phyloP scores from a whole-genome alignment of 2,888 invertebrate species.

The Stenodera caucasica region DNA sequence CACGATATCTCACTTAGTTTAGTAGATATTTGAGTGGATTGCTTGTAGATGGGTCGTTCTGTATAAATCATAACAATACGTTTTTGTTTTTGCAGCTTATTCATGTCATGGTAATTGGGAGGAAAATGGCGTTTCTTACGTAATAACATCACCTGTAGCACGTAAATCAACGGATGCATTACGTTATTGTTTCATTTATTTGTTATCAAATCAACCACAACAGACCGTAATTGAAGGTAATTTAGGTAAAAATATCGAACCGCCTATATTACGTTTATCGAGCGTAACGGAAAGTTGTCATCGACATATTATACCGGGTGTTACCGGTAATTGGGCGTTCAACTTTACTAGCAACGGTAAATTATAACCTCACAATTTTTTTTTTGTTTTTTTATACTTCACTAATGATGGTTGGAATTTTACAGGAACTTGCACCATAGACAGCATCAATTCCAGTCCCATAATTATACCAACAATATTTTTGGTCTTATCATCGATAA shows the following conservation, averaged over 20 bases:
- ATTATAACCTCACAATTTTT: slow-evolving; percentile 20
- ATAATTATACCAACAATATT: slow-evolving; percentile 41
- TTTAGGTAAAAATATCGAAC: slow-evolving; percentile 41
- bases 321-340: slow-evolving; percentile 63
- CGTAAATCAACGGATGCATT: slow-evolving; percentile 58
- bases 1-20: no score
- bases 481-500: slow-evolving; percentile 36
- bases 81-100: slow-evolving; percentile 60
- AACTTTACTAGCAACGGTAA: slow-evolving; percentile 71
- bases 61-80: no score
- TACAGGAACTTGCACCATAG: slow-evolving; percentile 45
- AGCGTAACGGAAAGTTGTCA: slow-evolving; percentile 63
- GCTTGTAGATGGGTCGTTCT: no score
- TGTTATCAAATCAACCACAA: slow-evolving; percentile 46
- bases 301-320: slow-evolving; percentile 59
- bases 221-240: slow-evolving; percentile 40
- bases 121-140: slow-evolving; percentile 64
- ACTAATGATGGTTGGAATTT: slow-evolving; percentile 2
- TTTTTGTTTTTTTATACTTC: neutral
- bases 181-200: slow-evolving; percentile 67
- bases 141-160: slow-evolving; percentile 66
- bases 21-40: no score
- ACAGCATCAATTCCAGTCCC: slow-evolving; percentile 36
- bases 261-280: slow-evolving; percentile 56
- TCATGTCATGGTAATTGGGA: slow-evolving; percentile 76